phyloP scores from a whole-genome alignment of 2,797 vertebrate genomes.

The Antrozous pallidus region DNA sequence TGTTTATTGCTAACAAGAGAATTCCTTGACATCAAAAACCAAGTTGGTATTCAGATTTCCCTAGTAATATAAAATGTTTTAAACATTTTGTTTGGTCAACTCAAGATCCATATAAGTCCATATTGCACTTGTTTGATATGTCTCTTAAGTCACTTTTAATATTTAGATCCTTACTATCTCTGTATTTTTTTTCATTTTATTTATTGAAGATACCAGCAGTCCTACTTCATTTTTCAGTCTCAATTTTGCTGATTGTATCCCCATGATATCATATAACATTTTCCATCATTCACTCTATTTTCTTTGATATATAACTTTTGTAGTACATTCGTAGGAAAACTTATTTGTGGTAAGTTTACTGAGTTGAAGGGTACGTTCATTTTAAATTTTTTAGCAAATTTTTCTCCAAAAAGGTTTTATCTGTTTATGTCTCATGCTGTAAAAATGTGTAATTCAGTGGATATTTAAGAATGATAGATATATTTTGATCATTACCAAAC shows the following conservation, averaged over 20 bases:
- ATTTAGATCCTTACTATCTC: not conserved
- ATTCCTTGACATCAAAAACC: not conserved
- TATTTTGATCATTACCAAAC: not conserved
- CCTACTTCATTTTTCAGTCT: not conserved
- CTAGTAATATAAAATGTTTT: not conserved
- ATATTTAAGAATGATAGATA: not conserved
- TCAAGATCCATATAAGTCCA: not conserved
- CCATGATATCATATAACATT: not conserved
- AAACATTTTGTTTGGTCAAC: not conserved
- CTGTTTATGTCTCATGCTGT: not conserved
- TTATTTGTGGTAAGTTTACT: not conserved
- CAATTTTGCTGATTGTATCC: not conserved
- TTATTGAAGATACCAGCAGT: not conserved
- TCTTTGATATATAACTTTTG: not conserved
- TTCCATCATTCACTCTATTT: not conserved
- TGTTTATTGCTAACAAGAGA: not conserved
- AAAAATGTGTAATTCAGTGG: not conserved
- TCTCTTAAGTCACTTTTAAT: not conserved
- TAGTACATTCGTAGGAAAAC: not conserved
- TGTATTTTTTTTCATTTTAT: not conserved
- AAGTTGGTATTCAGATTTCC: not conserved
- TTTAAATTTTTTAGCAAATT: constrained; percentile 2
- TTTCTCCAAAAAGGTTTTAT: not conserved
- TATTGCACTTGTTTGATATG: not conserved
- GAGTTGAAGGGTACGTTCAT: not conserved